Conservation (phyloP, 2,113 vertebrate genomes). For the Rhinoderma darwinii region DNA sequence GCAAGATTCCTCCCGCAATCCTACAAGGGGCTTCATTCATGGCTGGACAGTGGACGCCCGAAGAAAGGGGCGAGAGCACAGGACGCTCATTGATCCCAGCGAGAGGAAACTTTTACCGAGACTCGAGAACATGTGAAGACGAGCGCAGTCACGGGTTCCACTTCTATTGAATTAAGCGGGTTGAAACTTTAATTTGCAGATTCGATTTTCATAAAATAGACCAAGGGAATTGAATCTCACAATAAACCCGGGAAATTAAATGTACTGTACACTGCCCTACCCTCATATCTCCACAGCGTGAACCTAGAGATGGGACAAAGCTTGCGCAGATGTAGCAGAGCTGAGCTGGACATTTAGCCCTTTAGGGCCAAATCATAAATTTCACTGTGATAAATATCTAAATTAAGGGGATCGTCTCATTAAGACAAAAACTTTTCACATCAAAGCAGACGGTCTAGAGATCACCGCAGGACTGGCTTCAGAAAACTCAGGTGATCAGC, state of each 20-base stretch:
- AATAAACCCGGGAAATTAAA: background rate
- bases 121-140: background rate
- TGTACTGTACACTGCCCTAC: background rate
- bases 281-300: background rate
- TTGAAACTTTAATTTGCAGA: background rate
- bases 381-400: too few relatives aligned
- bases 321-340: too few relatives aligned
- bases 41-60: too few relatives aligned
- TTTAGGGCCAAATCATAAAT: too few relatives aligned
- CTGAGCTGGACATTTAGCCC: too few relatives aligned
- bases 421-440: too few relatives aligned
- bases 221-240: background rate
- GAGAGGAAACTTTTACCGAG: background rate
- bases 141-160: background rate
- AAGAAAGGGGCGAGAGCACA: background rate
- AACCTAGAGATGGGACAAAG: too few relatives aligned
- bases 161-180: background rate
- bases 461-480: too few relatives aligned
- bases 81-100: conserved; percentile 9
- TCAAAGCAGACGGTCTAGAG: too few relatives aligned
- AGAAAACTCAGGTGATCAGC: too few relatives aligned
- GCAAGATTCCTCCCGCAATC: background rate
- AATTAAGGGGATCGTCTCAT: too few relatives aligned
- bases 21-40: conserved; percentile 18
- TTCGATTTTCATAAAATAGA: background rate